A percentile compares a stretch with the other conserved stretches of the same genome.
phyloP scores from a whole-genome alignment of 1,140 invertebrate species.

The Drosophila biarmipes region DNA sequence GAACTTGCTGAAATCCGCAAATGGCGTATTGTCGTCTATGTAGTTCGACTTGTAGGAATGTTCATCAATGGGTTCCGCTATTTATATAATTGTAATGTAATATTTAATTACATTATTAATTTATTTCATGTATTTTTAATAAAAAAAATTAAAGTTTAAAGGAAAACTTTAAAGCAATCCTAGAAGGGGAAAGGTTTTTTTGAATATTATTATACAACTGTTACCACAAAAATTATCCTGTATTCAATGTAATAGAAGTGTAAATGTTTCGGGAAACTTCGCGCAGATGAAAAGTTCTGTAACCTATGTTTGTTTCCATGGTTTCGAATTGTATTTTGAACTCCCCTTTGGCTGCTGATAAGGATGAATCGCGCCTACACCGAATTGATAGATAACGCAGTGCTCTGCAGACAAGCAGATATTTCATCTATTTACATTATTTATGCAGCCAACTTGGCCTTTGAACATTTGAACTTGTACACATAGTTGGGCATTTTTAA shows the following conservation, averaged over 20 bases:
- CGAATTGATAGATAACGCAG: constrained; percentile 17
- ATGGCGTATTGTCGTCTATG: constrained; percentile 73
- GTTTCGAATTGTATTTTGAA: constrained; percentile 23
- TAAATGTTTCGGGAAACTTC: constrained; percentile 1
- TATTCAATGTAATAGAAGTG: background rate
- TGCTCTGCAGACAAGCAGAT: constrained; percentile 4
- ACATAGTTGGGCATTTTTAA: background rate
- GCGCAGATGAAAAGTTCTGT: constrained; percentile 28
- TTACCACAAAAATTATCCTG: too few species aligned
- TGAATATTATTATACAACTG: too few species aligned
- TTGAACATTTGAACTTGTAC: background rate
- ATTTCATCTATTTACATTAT: constrained; percentile 17
- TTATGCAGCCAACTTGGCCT: background rate
- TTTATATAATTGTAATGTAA: background rate
- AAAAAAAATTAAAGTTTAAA: background rate
- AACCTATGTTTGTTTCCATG: constrained; percentile 30
- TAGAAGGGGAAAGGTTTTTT: too few species aligned
- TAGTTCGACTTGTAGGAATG: constrained; percentile 71
- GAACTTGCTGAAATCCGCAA: constrained; percentile 70
- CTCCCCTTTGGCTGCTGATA: constrained; percentile 25
- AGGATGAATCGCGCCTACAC: constrained; percentile 9
- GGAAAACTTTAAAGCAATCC: too few species aligned
- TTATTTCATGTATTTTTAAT: background rate
- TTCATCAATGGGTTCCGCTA: constrained; percentile 71
- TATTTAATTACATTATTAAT: background rate